These are phyloP conservation scores for Gymnobelideus leadbeateri DNA, from an alignment of 2,113 vertebrate species.

Conservation along the genomic window DNA sequence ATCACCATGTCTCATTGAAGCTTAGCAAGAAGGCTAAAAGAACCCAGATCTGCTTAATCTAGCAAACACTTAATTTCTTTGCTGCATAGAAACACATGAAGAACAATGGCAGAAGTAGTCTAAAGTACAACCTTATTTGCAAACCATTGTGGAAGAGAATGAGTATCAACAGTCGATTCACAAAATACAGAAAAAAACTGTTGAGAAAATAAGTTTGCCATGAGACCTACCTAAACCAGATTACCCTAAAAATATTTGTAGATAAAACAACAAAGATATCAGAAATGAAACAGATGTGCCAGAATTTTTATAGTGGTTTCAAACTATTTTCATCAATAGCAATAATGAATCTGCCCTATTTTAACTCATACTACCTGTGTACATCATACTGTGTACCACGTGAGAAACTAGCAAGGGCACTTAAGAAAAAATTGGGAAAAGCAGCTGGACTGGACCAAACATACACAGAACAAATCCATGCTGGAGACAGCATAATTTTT, in stretches of 20 bases:
- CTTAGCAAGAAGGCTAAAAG: neutral
- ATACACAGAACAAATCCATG: neutral
- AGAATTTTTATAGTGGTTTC: neutral
- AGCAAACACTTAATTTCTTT: neutral
- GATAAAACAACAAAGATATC: neutral
- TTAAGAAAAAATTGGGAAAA: neutral
- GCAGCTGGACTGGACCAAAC: neutral
- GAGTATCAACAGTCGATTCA: neutral
- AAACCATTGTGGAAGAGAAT: neutral
- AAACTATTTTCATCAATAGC: neutral
- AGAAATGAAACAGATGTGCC: neutral
- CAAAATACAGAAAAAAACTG: neutral
- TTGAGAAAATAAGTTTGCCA: neutral
- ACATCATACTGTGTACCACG: neutral
- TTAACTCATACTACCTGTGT: neutral
- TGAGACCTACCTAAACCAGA: neutral
- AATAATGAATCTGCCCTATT: neutral
- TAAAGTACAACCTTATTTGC: neutral
- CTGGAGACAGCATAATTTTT: neutral
- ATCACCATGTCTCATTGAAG: neutral
- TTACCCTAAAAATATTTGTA: neutral
- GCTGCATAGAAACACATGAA: neutral
- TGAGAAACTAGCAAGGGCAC: neutral
- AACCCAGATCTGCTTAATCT: no score
- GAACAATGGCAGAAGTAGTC: neutral